Base-by-base conservation (phyloP, 2,797 vertebrate genomes). In the Poeciliopsis gracilis region DNA sequence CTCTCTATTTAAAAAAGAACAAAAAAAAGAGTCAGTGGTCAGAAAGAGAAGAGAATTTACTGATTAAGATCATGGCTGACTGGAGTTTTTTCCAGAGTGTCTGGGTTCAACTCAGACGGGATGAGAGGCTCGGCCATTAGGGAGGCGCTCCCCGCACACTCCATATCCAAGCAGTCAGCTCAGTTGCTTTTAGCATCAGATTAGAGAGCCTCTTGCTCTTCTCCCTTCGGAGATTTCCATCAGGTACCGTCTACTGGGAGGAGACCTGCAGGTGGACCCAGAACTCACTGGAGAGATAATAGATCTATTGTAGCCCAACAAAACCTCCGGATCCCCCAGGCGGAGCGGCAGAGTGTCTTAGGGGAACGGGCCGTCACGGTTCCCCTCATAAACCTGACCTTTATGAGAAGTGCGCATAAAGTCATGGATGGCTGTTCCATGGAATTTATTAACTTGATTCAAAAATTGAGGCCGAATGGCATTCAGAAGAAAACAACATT, bases 251-350 rank as follows among this genome's bases (percentile, higher is more conserved):
- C 63, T 25, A 38, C 63, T 25, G 36, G 63, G 63, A 41, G 25
- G 63, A 67, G 63, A 41, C 63, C 36, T 67, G 36, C 63, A 67
- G 36, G 63, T 67, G 63, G 36, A 41, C 36, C 36, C 36, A 67
- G 63, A 25, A 67, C 63, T 67, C 23, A 23, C 63, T 25, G 10
- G 36, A 41, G 63, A 67, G 36, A 67, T 67, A 25, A 67, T 67
- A 25, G 63, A 67, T 41, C 63, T 36, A 20, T 41, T 41, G 1
- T 67, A 25, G 63, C 63, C 63, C 2, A 23, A 23, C 23, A 67
- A 25, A 4, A 41, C 36, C 23, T 67, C 36, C 11, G 20, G 20
- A 67, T 67, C 20, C 36, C 63, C 36, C 36, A 41, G 36, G 63
- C 41, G 23, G 16, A 25, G 63, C 36, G 25, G 36, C 4, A 41